phyloP scores from a whole-genome alignment of 2,888 invertebrate genomes.

The Choreutis nemorana region DNA sequence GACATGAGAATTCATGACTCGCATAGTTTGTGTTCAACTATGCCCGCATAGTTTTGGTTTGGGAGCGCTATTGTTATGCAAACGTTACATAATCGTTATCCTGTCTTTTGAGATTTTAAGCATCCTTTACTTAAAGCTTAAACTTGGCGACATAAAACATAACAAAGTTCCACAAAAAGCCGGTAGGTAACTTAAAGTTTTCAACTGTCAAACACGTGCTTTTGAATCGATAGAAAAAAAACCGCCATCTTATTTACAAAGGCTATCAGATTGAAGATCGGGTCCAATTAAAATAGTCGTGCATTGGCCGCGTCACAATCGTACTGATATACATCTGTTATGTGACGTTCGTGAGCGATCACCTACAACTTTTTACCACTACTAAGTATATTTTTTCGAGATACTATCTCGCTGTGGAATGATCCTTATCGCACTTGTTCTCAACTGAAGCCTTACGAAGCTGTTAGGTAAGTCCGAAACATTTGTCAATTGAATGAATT shows the following conservation, averaged over 20 bases:
- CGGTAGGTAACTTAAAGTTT: no score
- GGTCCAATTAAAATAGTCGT: slow-evolving; percentile 65
- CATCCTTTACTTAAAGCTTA: no score
- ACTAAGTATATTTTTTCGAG: slow-evolving; percentile 16
- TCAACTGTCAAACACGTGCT: slow-evolving; percentile 50
- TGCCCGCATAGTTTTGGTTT: slow-evolving; percentile 38
- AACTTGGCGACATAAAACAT: no score
- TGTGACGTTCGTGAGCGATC: slow-evolving; percentile 55
- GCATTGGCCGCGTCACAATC: slow-evolving; percentile 61
- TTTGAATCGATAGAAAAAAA: slow-evolving; percentile 27
- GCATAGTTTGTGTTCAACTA: slow-evolving; percentile 20
- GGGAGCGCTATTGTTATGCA: slow-evolving; percentile 4
- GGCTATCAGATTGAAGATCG: slow-evolving; percentile 49
- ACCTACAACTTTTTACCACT: slow-evolving; percentile 25
- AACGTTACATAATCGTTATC: no score
- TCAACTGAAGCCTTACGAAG: no score
- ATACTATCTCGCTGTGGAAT: no score
- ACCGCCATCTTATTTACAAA: slow-evolving; percentile 45
- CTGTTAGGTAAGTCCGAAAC: no score
- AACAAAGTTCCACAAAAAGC: no score
- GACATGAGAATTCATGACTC: slow-evolving; percentile 38
- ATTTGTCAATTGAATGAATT: no score
- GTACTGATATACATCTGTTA: slow-evolving; percentile 43
- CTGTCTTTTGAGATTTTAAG: no score
- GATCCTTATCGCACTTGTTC: no score